Conservation (phyloP, 1,140 invertebrate genomes). For the Leptinotarsa undecemlineata region DNA sequence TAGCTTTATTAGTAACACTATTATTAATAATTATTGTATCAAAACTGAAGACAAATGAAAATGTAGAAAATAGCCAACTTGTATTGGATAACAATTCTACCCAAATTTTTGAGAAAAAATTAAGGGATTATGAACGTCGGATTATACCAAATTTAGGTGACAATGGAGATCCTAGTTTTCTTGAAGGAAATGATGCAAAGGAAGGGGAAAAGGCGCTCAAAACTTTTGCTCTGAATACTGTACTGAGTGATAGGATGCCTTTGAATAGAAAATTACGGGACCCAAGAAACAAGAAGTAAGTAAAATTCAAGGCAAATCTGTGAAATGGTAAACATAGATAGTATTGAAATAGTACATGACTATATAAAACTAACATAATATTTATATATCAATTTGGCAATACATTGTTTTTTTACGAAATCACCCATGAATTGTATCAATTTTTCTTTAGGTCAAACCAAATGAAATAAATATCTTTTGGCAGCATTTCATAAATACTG, state of each 20-base stretch:
- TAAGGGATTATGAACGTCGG: conserved; percentile 51
- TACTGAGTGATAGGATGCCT: conserved; percentile 79
- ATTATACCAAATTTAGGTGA: conserved; percentile 64
- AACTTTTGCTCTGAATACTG: conserved; percentile 80
- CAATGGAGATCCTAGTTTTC: conserved; percentile 64
- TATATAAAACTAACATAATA: too few relatives aligned
- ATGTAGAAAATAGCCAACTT: neutral
- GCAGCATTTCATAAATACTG: too few relatives aligned
- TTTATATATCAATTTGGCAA: too few relatives aligned
- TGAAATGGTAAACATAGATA: too few relatives aligned
- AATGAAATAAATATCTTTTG: too few relatives aligned
- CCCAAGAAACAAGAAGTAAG: conserved; percentile 48
- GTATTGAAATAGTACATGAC: too few relatives aligned
- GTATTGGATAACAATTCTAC: conserved; percentile 27
- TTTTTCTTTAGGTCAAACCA: too few relatives aligned
- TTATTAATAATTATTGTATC: conserved; percentile 34
- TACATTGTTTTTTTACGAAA: too few relatives aligned
- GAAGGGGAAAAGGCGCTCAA: conserved; percentile 69
- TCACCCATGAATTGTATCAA: too few relatives aligned
- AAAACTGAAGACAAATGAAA: conserved; percentile 25
- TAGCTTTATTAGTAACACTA: conserved; percentile 30
- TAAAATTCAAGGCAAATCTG: conserved; percentile 7
- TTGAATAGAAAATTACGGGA: conserved; percentile 66
- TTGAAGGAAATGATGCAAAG: conserved; percentile 62
- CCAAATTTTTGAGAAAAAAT: conserved; percentile 29